Conservation (phyloP, 2,888 invertebrate genomes). For the Lamellibrachia columna region DNA sequence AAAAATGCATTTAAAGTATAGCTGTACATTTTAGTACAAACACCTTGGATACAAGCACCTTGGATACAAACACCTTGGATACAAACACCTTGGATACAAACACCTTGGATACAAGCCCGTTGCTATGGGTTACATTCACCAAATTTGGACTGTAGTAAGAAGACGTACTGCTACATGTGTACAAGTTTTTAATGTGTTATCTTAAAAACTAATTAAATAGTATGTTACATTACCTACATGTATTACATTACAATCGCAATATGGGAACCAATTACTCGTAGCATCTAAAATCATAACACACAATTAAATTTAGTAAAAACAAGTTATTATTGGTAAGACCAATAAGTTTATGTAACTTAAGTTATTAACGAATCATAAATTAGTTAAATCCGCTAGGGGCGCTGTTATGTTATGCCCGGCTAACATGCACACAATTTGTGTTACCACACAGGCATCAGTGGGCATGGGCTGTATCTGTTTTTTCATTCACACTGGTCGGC, state of each 20-base stretch:
- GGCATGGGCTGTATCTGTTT: background rate
- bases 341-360: background rate
- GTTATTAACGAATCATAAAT: background rate
- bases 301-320: background rate
- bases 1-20: background rate
- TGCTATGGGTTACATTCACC: background rate
- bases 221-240: background rate
- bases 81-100: background rate
- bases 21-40: background rate
- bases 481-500: background rate
- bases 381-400: background rate
- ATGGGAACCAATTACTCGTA: background rate
- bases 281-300: background rate
- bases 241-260: background rate
- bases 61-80: background rate
- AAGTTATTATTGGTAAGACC: background rate
- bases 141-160: background rate
- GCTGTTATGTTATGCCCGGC: background rate
- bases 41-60: background rate
- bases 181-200: background rate
- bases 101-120: background rate
- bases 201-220: background rate
- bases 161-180: background rate
- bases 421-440: background rate
- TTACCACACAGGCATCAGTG: background rate